Evolutionary conservation across 2,113 vertebrate genomes (phyloP).

Genomic region (Microtus oregoni): DNA sequence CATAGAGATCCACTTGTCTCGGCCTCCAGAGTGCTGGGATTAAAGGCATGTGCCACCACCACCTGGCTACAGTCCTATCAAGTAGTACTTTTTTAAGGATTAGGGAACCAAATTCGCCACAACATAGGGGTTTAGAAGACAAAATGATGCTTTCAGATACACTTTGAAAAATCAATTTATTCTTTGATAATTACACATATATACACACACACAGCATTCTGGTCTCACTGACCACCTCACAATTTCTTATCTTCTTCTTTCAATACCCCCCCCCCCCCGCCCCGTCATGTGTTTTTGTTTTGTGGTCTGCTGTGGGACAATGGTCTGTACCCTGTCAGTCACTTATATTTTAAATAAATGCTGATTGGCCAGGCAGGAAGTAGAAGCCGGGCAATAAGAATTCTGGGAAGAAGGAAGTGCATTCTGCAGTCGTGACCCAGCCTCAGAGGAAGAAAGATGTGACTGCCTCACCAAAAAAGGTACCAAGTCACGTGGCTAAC

Average conservation of each 20-base stretch:
- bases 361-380: no score
- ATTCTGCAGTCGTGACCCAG: no score
- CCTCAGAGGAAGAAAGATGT: no score
- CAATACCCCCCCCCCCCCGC: no score
- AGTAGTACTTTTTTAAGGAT: conserved; percentile 51
- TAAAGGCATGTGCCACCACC: neutral
- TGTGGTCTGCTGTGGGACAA: neutral
- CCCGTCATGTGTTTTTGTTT: neutral
- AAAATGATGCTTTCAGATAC: conserved; percentile 66
- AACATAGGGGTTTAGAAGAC: conserved; percentile 61
- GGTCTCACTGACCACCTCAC: neutral
- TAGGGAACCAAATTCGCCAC: conserved; percentile 64
- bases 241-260: neutral
- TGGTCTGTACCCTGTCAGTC: no score
- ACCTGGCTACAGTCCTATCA: conserved; percentile 21
- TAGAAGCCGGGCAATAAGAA: no score
- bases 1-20: neutral
- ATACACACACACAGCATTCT: neutral
- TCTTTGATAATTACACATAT: neutral
- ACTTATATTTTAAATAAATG: no score
- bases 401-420: no score
- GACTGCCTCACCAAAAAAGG: no score
- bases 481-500: no score
- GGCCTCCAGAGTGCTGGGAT: neutral
- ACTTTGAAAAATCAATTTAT: neutral